Base-by-base conservation (phyloP, 2,113 vertebrate genomes). In the Thymallus thymallus region DNA sequence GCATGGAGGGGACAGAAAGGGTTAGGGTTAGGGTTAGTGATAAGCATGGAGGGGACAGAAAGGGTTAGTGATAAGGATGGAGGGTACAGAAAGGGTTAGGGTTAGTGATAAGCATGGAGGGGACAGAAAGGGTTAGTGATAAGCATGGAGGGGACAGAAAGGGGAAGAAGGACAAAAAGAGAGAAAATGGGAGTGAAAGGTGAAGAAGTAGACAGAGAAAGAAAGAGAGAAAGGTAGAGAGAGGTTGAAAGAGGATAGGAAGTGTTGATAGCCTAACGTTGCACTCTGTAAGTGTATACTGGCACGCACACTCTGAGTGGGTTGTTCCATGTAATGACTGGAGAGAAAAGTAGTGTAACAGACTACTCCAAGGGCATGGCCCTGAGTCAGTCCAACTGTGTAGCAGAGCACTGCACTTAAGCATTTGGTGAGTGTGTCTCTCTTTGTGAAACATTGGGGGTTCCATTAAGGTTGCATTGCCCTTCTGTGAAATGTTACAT, bases 291-390 rank as follows among this genome's bases (percentile, higher is more conserved):
- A 22, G 23, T 24, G 22, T 61, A 24, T 22, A 3, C 58, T 61
- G 7, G 58, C 23, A 9, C 7, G 20, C 23, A 9, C n/a, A 10
- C n/a, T n/a, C 20, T 22, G 20, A 22, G 20, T 7, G 30, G 16
- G 26, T 20, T n/a, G 29, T 30, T 20, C 20, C 64, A 20, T 20
- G 30, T 35, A 30, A 64, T 29, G 75, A 68, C 69, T 58, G 74
- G 77, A 78, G 67, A 82, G 75, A 10, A 73, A 75, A 55, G 64
- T 80, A 4, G 48, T 79, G 74, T 24, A 51, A 77, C 75, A 68
- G 80, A 78, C 71, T 82, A 79, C 73, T 77, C 64, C 55, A 71
- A 81, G 74, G 82, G 75, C 75, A 63, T 2, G 23, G 55, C 55
- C 10, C 26, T n/a, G 20, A 51, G 55, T 20, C 24, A 51, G 69